Evolutionary conservation across 2,888 invertebrate species (phyloP).

Genomic region (Pedicia rivosa): DNA sequence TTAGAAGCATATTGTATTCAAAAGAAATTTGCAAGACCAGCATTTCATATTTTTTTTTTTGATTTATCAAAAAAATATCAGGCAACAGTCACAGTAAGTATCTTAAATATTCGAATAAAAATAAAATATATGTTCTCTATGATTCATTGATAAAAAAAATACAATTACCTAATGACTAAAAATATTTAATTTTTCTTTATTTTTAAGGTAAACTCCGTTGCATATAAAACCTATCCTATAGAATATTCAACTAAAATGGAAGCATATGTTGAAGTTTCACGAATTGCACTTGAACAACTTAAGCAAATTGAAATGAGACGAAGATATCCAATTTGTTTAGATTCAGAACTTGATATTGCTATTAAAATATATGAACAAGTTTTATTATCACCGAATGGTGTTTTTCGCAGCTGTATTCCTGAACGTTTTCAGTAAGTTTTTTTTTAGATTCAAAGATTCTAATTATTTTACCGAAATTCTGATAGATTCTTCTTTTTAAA

Average conservation of each 20-base stretch:
- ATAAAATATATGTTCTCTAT: too few species aligned
- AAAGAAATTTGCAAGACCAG: too few species aligned
- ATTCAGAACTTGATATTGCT: constrained; percentile 21
- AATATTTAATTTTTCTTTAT: neutral
- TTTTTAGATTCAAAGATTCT: too few species aligned
- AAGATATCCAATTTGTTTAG: constrained; percentile 18
- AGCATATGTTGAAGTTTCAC: constrained; percentile 22
- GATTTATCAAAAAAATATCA: too few species aligned
- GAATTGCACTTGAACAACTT: constrained; percentile 22
- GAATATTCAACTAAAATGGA: constrained; percentile 19
- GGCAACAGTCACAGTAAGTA: too few species aligned
- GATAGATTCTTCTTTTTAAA: too few species aligned
- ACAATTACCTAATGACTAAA: too few species aligned
- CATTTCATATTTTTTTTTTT: too few species aligned
- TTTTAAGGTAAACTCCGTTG: constrained; percentile 13
- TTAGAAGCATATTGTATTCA: too few species aligned
- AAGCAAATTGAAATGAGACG: constrained; percentile 17
- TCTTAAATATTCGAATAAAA: too few species aligned
- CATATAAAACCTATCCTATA: constrained; percentile 25
- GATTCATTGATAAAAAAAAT: too few species aligned
- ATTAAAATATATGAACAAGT: constrained; percentile 22
- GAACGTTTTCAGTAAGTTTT: constrained; percentile 31
- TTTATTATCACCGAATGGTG: constrained; percentile 36
- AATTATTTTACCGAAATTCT: too few species aligned
- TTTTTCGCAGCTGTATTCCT: constrained; percentile 41